Evolutionary conservation across 2,888 invertebrate genomes (phyloP), one percentile per base, ranked within the genome.

Genomic region (Acholoe squamosa): DNA sequence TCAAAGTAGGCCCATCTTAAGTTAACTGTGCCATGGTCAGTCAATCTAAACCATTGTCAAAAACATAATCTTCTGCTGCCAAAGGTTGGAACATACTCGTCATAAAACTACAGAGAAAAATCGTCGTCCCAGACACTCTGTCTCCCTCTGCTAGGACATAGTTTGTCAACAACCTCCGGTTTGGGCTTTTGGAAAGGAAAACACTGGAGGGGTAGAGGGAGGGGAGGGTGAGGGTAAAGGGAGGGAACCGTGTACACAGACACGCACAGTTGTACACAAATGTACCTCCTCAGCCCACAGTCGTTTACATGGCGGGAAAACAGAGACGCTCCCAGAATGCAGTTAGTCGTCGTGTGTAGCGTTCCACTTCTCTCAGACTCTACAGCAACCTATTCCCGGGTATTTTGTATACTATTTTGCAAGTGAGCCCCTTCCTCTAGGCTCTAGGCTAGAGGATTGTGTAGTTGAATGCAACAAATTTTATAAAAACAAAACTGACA

Each of bases 141-240:
- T 61, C 61, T 61, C 12, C 61, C 61, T 7, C 61, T 61, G 61
- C 61, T 22, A 14, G 71, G 28, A 14, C 16, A 71, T 28, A 71
- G 71, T 71, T 71, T 71, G 71, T 71, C 71, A 71, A 71, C 71
- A 71, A 7, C 3, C n/a, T 61, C 61, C 61, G 14, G 61, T 61
- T 61, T 61, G 31, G 71, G 71, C 71, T 71, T 71, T 71, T 71
- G 0, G 71, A 71, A 71, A 71, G 25, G 71, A 71, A 25, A 71
- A 71, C 71, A 71, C 14, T 22, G 0, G 28, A 25, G 71, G 14
- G 71, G 3, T 61, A n/a, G 3, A 61, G 61, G 22, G 7, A n/a
- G 31, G 71, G 71, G 28, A 7, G 14, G 7, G 71, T 71, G 71
- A 28, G 28, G 71, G 71, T 7, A 0, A 28, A 28, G 71, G 71